Percentiles rank a stretch among this genome's conserved stretches.
These are phyloP conservation scores for Leptinotarsa peninsularis DNA, from an alignment of 2,888 invertebrate genomes.

Conservation along the genomic window DNA sequence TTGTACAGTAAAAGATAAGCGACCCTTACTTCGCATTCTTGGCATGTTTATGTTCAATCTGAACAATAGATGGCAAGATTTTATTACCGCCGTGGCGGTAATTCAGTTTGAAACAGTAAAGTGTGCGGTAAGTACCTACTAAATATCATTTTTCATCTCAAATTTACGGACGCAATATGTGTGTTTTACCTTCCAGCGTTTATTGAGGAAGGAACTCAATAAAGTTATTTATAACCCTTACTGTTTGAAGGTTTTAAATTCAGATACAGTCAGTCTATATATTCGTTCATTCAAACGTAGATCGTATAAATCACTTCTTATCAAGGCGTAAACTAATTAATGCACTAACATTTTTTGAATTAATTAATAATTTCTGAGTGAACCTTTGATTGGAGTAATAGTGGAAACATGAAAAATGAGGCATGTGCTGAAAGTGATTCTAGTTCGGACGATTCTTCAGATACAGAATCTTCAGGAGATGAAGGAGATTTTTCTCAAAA, in stretches of 20 bases:
- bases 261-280: constrained; percentile 40
- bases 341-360: not conserved
- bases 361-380: not conserved
- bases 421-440: constrained; percentile 40
- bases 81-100: not conserved
- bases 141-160: not conserved
- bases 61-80: constrained; percentile 10
- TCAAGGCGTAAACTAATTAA: constrained; percentile 11
- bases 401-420: constrained; percentile 23
- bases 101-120: not conserved
- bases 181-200: constrained; percentile 19
- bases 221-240: constrained; percentile 46
- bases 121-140: constrained; percentile 1
- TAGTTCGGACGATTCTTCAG: constrained; percentile 46
- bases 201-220: constrained; percentile 42
- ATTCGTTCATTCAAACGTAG: constrained; percentile 37
- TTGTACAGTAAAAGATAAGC: not conserved
- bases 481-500: constrained; percentile 40
- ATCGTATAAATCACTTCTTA: constrained; percentile 12
- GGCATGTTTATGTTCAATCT: not conserved
- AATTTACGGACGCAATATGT: constrained; percentile 5
- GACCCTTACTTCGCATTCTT: not conserved
- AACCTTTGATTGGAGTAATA: not conserved
- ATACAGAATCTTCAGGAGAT: constrained; percentile 43
- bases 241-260: constrained; percentile 38